phyloP scores from a whole-genome alignment of 2,888 invertebrate species.

The Yponomeuta sedellus region DNA sequence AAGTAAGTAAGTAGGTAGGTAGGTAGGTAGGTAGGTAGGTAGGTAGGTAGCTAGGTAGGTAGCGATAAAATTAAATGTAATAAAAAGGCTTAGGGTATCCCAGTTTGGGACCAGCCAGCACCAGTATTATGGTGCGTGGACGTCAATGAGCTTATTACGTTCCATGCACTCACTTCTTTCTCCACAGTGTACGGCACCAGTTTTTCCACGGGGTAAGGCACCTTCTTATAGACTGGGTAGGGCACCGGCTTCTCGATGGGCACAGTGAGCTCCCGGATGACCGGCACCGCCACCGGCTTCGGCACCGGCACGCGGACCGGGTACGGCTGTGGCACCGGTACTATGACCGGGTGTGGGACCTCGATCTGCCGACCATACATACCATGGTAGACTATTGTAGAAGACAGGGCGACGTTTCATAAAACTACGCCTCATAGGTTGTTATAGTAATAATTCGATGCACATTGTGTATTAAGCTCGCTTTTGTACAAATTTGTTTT shows the following conservation, averaged over 20 bases:
- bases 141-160: background rate
- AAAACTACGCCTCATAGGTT: too few species aligned
- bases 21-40: too few species aligned
- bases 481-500: too few species aligned
- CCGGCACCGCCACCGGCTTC: constrained; percentile 81
- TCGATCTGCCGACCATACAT: constrained; percentile 75
- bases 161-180: constrained; percentile 75
- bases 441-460: too few species aligned
- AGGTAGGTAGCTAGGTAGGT: too few species aligned
- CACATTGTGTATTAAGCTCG: too few species aligned
- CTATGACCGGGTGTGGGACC: constrained; percentile 84
- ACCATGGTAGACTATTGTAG: too few species aligned
- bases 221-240: constrained; percentile 81
- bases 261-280: constrained; percentile 77
- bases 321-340: constrained; percentile 84
- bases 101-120: too few species aligned
- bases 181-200: constrained; percentile 83
- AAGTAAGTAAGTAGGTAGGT: too few species aligned
- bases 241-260: constrained; percentile 79
- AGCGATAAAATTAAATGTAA: too few species aligned
- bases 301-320: constrained; percentile 84
- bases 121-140: background rate
- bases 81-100: too few species aligned
- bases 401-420: too few species aligned
- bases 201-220: constrained; percentile 85